Evolutionary conservation across 2,888 invertebrate species (phyloP), one percentile per base, ranked within the genome.

Genomic region (Melipona bicolor): DNA sequence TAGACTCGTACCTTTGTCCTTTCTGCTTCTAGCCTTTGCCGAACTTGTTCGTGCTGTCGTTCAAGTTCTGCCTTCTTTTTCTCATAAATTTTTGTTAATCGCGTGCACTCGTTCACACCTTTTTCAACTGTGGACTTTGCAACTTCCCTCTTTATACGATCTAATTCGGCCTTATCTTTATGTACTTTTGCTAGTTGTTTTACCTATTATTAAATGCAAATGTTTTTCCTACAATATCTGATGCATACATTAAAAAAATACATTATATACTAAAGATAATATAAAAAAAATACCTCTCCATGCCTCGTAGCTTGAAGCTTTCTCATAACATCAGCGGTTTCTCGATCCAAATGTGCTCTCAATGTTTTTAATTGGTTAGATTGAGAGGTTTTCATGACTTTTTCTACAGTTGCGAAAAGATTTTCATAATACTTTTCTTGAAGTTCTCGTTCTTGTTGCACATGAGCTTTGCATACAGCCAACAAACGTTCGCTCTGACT

Each of bases 141-240:
- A 4, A 98, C 98, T 95, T 98, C 97, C 92, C 98, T 95, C 94
- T 98, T 98, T 94, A 97, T 97, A 93, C 98, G 96, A 85, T 97
- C 97, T 90, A 99, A 96, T 94, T 99, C 99, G 89, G 98, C 98
- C 91, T 98, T 97, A 94, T 99, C 98, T 90, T 97, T 96, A 94
- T 98, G 98, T 82, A 97, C 97, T 94, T 98, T 98, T 43, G 97
- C 97, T 83, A 99, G 95, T 71, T 96, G 96, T 93, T 98, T 98
- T 82, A 98, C 98, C 94, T 94, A 76, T 27, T 71, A 64, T 67
- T n/a, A 56, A 32, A 43, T 32, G 43, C 21, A 49, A 74, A 52
- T 32, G n/a, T 9, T 19, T 9, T 19, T 79, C 4, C 21, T 13
- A 50, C 3, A 4, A 27, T 24, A 19, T 11, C 11, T 50, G 2